A percentile compares a stretch with the other conserved stretches of the same genome.
Evolutionary conservation across 2,888 invertebrate genomes (phyloP).

Genomic region (Tenthredo notha): DNA sequence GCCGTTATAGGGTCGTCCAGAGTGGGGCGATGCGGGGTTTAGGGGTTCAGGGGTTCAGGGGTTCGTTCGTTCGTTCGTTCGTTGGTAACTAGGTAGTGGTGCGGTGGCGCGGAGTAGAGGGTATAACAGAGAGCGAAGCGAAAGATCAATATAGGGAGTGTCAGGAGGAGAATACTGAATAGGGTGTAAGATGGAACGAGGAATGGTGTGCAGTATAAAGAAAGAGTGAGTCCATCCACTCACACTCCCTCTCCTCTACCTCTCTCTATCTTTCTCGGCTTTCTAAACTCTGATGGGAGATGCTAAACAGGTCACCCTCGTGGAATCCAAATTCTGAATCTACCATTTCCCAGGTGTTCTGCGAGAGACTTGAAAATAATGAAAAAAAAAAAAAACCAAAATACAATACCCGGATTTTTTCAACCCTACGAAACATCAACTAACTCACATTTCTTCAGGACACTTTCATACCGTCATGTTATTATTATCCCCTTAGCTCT

Average conservation of each 20-base stretch:
- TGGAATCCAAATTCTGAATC: background rate
- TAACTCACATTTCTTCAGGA: background rate
- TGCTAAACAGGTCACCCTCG: constrained; percentile 29
- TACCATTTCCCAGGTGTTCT: background rate
- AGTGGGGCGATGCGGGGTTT: constrained; percentile 35
- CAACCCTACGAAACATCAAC: no score
- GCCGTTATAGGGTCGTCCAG: constrained; percentile 9
- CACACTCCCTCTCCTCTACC: background rate
- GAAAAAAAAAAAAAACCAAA: no score
- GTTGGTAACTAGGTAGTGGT: constrained; percentile 67
- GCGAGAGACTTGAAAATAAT: background rate
- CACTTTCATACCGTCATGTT: background rate
- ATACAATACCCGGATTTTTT: no score
- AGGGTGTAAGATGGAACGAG: constrained; percentile 64
- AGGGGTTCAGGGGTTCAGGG: constrained; percentile 33
- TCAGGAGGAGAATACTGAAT: constrained; percentile 68
- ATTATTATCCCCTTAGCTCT: background rate
- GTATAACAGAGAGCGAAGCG: constrained; percentile 58
- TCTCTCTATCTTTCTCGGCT: background rate
- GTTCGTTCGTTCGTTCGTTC: constrained; percentile 56
- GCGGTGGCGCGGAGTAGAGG: constrained; percentile 54
- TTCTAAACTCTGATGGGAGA: constrained; percentile 15
- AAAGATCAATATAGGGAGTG: constrained; percentile 77
- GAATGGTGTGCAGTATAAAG: background rate
- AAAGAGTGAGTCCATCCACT: background rate